Evolutionary conservation across 2,113 vertebrate species (phyloP).

Genomic region (Paracanthobrama guichenoti): DNA sequence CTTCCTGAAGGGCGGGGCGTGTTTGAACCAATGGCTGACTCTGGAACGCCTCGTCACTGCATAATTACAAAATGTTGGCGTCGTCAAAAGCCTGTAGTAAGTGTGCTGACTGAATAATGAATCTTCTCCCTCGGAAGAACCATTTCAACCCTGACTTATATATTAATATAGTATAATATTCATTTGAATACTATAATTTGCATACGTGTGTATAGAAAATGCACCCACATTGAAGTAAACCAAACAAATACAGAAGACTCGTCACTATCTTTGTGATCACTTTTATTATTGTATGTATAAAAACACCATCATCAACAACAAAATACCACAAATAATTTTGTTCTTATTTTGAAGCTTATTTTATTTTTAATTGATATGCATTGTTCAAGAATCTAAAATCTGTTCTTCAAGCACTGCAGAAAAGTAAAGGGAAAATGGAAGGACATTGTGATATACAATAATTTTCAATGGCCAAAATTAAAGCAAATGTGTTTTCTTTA

Average conservation of each 20-base stretch:
- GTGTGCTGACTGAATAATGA: too few species aligned
- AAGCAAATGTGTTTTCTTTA: neutral
- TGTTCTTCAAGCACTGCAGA: slow-evolving; percentile 37
- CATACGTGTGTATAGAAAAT: neutral
- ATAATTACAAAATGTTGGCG: neutral
- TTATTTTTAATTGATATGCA: too few species aligned
- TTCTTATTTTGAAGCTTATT: neutral
- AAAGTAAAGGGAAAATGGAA: slow-evolving; percentile 1
- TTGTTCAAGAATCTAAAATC: slow-evolving; percentile 25
- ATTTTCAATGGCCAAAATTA: neutral
- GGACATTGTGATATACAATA: neutral
- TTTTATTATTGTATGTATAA: neutral
- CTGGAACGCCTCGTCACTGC: neutral
- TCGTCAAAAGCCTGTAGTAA: neutral
- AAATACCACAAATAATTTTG: neutral
- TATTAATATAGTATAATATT: too few species aligned
- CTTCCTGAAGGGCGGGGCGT: slow-evolving; percentile 6
- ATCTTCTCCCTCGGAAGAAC: neutral
- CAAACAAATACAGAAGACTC: neutral
- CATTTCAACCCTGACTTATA: too few species aligned
- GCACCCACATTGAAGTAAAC: neutral
- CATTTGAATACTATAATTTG: neutral
- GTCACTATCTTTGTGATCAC: neutral
- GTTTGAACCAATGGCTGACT: slow-evolving; percentile 1
- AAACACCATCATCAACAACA: neutral